Conservation (phyloP, 2,888 invertebrate genomes). For the Noctua janthe region DNA sequence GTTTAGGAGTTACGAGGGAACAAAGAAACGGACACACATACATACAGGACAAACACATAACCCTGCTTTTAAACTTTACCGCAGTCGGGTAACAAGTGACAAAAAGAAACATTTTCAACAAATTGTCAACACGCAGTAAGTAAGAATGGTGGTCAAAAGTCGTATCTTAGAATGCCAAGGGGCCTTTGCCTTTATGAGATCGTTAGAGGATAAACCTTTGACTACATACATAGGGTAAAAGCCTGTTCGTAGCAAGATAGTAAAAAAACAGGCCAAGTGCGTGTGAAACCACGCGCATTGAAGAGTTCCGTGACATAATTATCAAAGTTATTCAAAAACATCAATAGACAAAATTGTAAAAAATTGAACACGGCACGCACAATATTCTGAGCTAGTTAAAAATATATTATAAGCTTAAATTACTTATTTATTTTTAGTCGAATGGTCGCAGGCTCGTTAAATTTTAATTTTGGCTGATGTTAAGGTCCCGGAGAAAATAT, state of each 20-base stretch:
- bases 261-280: slow-evolving; percentile 13
- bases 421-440: too few species aligned
- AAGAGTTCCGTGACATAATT: neutral
- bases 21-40: too few species aligned
- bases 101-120: neutral
- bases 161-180: neutral
- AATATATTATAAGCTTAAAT: too few species aligned
- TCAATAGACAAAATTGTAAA: neutral
- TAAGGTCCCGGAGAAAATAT: too few species aligned
- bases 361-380: too few species aligned
- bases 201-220: neutral
- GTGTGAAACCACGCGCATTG: neutral
- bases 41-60: too few species aligned
- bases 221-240: neutral
- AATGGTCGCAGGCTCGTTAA: too few species aligned
- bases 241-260: neutral
- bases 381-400: too few species aligned
- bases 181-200: neutral
- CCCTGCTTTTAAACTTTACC: neutral
- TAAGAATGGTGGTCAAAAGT: neutral
- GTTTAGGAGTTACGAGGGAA: too few species aligned
- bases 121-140: neutral
- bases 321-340: neutral
- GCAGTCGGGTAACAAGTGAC: neutral
- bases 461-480: too few species aligned